Evolutionary conservation across 2,797 vertebrate genomes (phyloP), one percentile per base, ranked within the genome.

Genomic region (Streptopelia turtur): DNA sequence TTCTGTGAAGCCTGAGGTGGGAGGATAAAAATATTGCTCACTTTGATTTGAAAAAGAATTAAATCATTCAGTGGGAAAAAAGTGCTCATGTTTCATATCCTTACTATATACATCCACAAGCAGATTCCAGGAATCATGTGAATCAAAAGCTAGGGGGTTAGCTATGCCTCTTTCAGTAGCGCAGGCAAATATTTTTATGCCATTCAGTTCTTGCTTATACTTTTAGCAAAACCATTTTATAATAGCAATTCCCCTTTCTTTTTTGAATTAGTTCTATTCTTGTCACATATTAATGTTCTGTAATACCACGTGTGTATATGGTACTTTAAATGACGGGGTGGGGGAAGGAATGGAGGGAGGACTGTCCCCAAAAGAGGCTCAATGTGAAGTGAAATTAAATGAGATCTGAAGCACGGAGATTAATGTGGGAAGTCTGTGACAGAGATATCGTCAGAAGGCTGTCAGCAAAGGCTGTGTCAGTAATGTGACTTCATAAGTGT

Each of bases 311-410:
- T 79, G 17, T 56, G 27, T 77, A 27, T 33, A 49, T 23, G 74
- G 14, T 50, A 60, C 13, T 82, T 82, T 56, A 78, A 78, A 87
- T 31, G 79, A 45, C 4, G 37, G 20, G 9, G 39, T 27, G 1
- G 5, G 10, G 6, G 5, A 21, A 7, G 6, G 9, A 5, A 8
- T 0, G 1, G 5, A 7, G 25, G 18, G 2, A 66, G 7, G 11
- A 47, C 4, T 76, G 15, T 76, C n/a, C 5, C 41, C 20, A 35
- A 71, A 88, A 63, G 8, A 87, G 4, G 49, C 25, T 66, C 43
- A 66, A 12, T 31, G 17, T 83, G 55, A 77, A 83, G 39, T 25
- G 31, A 94, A 83, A 84, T 63, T 53, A 87, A 91, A 77, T 43
- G 33, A 77, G 5, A 7, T 79, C 39, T 74, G 75, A 84, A 89